These are phyloP conservation scores for Aphaenogaster ashmeadi DNA, from an alignment of 1,140 invertebrate species.

Conservation along the genomic window DNA sequence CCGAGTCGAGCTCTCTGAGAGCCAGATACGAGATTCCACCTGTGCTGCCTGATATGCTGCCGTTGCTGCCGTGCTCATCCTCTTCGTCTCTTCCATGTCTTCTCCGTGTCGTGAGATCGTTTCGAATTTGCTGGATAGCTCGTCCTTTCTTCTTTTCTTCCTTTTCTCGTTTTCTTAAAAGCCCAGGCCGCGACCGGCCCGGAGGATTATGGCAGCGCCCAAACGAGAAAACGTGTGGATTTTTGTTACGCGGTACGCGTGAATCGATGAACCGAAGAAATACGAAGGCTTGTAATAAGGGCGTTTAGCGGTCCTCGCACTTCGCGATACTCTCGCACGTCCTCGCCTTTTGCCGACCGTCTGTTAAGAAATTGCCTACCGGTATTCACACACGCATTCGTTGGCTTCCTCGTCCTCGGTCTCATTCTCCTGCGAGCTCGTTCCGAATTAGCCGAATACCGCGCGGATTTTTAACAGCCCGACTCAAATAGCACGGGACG, in stretches of 20 bases:
- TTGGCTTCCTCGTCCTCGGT: neutral
- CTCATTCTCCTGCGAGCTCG: conserved; percentile 20
- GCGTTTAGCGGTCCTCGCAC: conserved; percentile 47
- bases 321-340: conserved; percentile 27
- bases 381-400: neutral
- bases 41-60: conserved; percentile 76
- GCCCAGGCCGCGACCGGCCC: neutral
- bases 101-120: conserved; percentile 72
- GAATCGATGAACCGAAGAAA: conserved; percentile 41
- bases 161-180: conserved; percentile 22
- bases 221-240: conserved; percentile 51
- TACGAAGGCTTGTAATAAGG: conserved; percentile 39
- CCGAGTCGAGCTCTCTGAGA: conserved; percentile 55
- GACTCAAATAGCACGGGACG: conserved; percentile 22
- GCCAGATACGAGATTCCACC: conserved; percentile 80
- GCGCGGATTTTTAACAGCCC: conserved; percentile 40
- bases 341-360: conserved; percentile 1
- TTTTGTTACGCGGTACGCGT: conserved; percentile 27
- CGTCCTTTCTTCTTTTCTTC: conserved; percentile 16
- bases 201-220: conserved; percentile 22
- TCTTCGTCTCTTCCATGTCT: conserved; percentile 71
- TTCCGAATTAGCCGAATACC: conserved; percentile 51
- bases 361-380: conserved; percentile 42
- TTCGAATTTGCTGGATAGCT: conserved; percentile 68
- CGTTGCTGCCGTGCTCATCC: conserved; percentile 73